Percentiles rank a stretch among this genome's conserved stretches.
Evolutionary conservation across 2,888 invertebrate species (phyloP).

Genomic region (Maniola hyperantus): DNA sequence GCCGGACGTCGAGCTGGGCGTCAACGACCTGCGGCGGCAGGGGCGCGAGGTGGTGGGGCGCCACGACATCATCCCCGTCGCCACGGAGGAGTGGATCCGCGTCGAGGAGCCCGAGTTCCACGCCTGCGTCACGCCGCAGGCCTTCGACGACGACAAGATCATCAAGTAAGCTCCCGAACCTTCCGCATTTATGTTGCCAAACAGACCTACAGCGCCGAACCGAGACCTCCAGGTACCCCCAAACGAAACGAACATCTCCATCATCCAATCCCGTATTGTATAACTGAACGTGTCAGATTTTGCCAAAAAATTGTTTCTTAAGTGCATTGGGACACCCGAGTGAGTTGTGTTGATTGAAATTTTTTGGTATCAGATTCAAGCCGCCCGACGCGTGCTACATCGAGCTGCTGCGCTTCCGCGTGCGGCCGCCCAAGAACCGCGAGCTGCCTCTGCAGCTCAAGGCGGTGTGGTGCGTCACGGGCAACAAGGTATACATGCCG

Average conservation of each 20-base stretch:
- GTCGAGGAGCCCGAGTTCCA: constrained; percentile 97
- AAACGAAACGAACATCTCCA: too few species aligned
- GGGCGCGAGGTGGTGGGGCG: constrained; percentile 99
- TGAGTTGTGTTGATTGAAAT: too few species aligned
- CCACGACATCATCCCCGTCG: constrained; percentile 99
- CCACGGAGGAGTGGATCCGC: constrained; percentile 99
- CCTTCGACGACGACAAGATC: constrained; percentile 92
- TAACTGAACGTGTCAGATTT: too few species aligned
- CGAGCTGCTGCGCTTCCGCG: constrained; percentile 96
- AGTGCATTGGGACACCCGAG: too few species aligned
- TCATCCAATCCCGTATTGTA: too few species aligned
- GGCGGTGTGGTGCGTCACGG: constrained; percentile 93
- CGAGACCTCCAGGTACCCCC: too few species aligned
- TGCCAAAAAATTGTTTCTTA: too few species aligned
- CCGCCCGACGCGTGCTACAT: constrained; percentile 99
- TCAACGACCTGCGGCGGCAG: constrained; percentile 98
- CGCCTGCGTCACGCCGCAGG: constrained; percentile 94
- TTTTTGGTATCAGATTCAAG: constrained; percentile 90
- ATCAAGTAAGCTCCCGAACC: constrained; percentile 85
- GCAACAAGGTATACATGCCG: constrained; percentile 87
- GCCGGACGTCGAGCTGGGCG: constrained; percentile 98
- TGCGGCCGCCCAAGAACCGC: constrained; percentile 96
- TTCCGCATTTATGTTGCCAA: background rate
- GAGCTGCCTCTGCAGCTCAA: constrained; percentile 98
- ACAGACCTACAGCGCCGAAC: too few species aligned